Percentiles rank a stretch among this genome's conserved stretches.
These are phyloP conservation scores for Baronia brevicornis DNA, from an alignment of 2,888 invertebrate species.

Conservation along the genomic window DNA sequence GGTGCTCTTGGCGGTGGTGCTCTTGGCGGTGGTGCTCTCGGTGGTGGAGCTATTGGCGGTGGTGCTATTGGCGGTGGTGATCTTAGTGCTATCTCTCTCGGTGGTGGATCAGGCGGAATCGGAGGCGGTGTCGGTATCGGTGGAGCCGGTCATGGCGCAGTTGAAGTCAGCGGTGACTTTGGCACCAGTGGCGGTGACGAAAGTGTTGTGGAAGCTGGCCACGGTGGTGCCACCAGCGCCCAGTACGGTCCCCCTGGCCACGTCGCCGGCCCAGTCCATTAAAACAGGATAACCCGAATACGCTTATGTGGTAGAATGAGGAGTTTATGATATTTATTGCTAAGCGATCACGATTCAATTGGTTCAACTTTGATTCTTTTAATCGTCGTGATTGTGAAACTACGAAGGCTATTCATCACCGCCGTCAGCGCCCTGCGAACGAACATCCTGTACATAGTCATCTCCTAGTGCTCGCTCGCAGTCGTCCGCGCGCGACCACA, in stretches of 20 bases:
- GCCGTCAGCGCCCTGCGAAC: conserved; percentile 34
- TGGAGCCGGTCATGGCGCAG: conserved; percentile 41
- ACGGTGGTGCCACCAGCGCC: conserved; percentile 57
- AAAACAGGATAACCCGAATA: conserved; percentile 29
- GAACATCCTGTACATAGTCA: conserved; percentile 61
- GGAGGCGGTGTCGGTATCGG: conserved; percentile 37
- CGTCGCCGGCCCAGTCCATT: conserved; percentile 67
- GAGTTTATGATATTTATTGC: conserved; percentile 45
- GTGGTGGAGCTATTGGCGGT: conserved; percentile 44
- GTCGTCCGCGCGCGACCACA: conserved; percentile 26
- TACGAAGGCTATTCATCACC: conserved; percentile 17
- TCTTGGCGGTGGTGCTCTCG: conserved; percentile 35
- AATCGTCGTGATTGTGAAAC: conserved; percentile 14
- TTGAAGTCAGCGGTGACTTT: conserved; percentile 46
- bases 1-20: conserved; percentile 46
- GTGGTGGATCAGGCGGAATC: conserved; percentile 35
- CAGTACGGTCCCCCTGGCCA: conserved; percentile 73
- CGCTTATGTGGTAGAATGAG: conserved; percentile 40
- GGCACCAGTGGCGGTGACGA: conserved; percentile 43
- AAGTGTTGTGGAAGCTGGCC: conserved; percentile 33
- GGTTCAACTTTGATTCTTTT: conserved; percentile 8
- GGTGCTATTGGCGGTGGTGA: conserved; percentile 41
- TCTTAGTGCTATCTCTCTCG: conserved; percentile 30
- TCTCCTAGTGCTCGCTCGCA: conserved; percentile 40
- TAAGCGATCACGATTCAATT: conserved; percentile 30